Evolutionary conservation across 2,113 vertebrate species (phyloP), one percentile per base, ranked within the genome.

Genomic region (Hoplias malabaricus): DNA sequence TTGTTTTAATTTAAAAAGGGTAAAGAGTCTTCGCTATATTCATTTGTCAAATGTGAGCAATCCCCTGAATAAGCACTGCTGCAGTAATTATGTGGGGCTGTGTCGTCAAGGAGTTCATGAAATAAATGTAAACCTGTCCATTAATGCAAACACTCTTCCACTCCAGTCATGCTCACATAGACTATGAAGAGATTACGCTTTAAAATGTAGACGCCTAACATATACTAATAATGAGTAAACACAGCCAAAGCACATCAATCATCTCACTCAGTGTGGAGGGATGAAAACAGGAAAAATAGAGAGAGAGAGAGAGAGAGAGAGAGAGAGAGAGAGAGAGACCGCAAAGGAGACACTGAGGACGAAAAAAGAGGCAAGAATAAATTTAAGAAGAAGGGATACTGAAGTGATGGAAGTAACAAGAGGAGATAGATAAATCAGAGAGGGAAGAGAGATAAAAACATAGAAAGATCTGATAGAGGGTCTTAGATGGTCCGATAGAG

Each of bases 1-100:
- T 77, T 43, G 65, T 29, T 76, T 57, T 76, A 9, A 68, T 68
- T 62, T 61, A 73, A 76, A 75, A 57, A 4, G 36, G 42, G 62
- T 63, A 48, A 76, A 13, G 1, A 16, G 40, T 56, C 1, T 63
- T 34, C 25, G 38, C 34, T 6, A 0, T 76, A 57, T 65, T 74
- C 42, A 25, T 74, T 74, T 63, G 29, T 34, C 42, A 40, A 76
- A 70, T 42, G 13, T 21, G 2, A 23, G 40, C 38, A 19, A 48
- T 34, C 57, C 42, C 14, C 56, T 34, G 63, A 74, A 48, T 57
- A 56, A 16, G 13, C 61, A 29, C 16, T 21, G 74, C 27, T 33
- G 38, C 25, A 23, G 40, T 46, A 46, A 63, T 50, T 61, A 48
- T 31, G 2, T 50, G 13, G n/a, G 23, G 11, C 21, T 27, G 36